These are phyloP conservation scores for Aricia agestis DNA, from an alignment of 1,140 invertebrate genomes.

Conservation along the genomic window DNA sequence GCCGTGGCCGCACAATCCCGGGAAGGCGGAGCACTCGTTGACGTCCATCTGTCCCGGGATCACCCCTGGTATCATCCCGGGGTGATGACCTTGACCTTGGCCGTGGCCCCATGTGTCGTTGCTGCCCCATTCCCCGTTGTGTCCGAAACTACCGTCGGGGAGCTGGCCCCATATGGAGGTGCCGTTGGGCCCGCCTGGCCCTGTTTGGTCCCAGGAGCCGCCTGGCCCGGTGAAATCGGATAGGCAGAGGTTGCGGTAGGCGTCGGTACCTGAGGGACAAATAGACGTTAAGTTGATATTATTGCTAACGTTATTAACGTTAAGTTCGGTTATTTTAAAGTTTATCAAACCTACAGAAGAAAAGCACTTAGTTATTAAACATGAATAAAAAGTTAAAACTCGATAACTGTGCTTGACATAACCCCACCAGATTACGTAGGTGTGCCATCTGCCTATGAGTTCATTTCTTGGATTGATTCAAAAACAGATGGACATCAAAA, in stretches of 20 bases:
- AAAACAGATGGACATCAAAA: too few species aligned
- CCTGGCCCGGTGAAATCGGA: constrained; percentile 37
- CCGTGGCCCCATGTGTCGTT: constrained; percentile 31
- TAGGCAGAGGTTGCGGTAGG: constrained; percentile 55
- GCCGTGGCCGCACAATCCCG: constrained; percentile 89
- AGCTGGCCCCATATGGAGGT: constrained; percentile 39
- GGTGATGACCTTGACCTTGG: constrained; percentile 26
- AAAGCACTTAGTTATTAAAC: too few species aligned
- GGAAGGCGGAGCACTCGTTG: constrained; percentile 91
- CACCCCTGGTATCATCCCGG: constrained; percentile 77
- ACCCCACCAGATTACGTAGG: too few species aligned
- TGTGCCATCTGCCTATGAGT: too few species aligned
- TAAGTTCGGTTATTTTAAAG: too few species aligned
- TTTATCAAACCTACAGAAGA: too few species aligned
- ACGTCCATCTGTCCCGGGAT: constrained; percentile 86
- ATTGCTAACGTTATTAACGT: too few species aligned
- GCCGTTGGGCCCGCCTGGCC: constrained; percentile 32
- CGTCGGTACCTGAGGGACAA: constrained; percentile 49
- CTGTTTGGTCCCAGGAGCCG: constrained; percentile 39
- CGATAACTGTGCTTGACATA: too few species aligned
- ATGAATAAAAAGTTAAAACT: too few species aligned
- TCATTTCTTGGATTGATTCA: too few species aligned
- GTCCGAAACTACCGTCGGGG: constrained; percentile 22
- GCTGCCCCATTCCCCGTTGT: constrained; percentile 29
- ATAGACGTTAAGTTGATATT: too few species aligned